Percentiles rank a stretch among this genome's conserved stretches.
These are phyloP conservation scores for Clavelina lepadiformis DNA, from an alignment of 23 tunicate species.

Conservation along the genomic window DNA sequence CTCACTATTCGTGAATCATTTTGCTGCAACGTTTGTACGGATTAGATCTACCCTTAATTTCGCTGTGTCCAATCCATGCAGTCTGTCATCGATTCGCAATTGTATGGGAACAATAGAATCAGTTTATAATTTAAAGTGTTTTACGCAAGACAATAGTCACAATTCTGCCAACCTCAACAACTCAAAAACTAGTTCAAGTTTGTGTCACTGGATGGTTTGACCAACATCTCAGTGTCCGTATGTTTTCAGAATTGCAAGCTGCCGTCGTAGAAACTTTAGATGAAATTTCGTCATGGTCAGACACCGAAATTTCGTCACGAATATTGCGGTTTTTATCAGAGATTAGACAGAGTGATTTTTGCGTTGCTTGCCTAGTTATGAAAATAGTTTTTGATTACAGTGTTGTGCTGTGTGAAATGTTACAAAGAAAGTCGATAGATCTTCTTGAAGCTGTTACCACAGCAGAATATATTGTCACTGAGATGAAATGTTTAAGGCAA, in stretches of 20 bases:
- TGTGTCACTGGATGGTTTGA: slow-evolving; percentile 18
- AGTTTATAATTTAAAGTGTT: slow-evolving; percentile 4
- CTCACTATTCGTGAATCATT: too few species aligned
- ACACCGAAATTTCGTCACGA: slow-evolving; percentile 16
- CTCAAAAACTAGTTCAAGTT: slow-evolving; percentile 12
- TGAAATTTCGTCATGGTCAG: slow-evolving; percentile 20
- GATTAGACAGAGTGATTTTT: slow-evolving; percentile 10
- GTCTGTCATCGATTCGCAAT: slow-evolving; percentile 8
- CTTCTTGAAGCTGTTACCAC: slow-evolving; percentile 15
- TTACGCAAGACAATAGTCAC: not conserved
- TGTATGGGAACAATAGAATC: slow-evolving; percentile 13
- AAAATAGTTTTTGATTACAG: slow-evolving; percentile 17
- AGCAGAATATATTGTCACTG: slow-evolving; percentile 3
- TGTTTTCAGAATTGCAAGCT: slow-evolving; percentile 8
- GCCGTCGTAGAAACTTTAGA: slow-evolving; percentile 14
- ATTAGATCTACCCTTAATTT: too few species aligned
- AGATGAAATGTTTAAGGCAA: not conserved
- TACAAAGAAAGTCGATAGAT: slow-evolving; percentile 2
- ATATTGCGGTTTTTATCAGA: slow-evolving; percentile 4
- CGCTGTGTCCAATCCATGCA: slow-evolving; percentile 8
- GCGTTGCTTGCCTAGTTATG: slow-evolving; percentile 8
- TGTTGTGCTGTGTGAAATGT: slow-evolving; percentile 9
- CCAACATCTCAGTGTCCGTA: slow-evolving; percentile 6
- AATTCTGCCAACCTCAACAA: not conserved
- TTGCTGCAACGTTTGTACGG: too few species aligned